A percentile compares a stretch with the other conserved stretches of the same genome.
phyloP scores from a whole-genome alignment of 2,888 invertebrate species.

The Machimus atricapillus region DNA sequence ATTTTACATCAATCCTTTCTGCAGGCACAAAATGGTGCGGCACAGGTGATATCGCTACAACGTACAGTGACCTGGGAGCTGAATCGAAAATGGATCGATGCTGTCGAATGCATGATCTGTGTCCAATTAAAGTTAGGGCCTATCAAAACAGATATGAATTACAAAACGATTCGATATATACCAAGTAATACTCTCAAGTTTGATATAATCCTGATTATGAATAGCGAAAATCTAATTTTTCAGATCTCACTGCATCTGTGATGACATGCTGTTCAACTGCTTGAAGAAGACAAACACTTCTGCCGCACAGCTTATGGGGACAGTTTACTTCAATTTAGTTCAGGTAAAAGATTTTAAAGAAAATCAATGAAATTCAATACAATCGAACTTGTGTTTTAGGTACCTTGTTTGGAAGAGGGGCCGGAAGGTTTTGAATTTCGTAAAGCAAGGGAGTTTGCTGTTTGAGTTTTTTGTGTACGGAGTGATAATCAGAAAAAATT shows the following conservation, averaged over 20 bases:
- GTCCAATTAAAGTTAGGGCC: conserved; percentile 77
- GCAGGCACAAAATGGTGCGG: conserved; percentile 91
- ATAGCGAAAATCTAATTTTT: neutral
- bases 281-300: conserved; percentile 77
- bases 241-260: conserved; percentile 87
- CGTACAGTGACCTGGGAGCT: conserved; percentile 84
- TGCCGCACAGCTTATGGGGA: conserved; percentile 78
- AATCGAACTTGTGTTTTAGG: conserved; percentile 47
- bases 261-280: conserved; percentile 82
- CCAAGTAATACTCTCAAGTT: conserved; percentile 67
- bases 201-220: neutral
- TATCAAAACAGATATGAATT: conserved; percentile 74
- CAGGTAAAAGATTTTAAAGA: conserved; percentile 64
- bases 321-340: conserved; percentile 84
- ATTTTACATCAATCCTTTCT: neutral
- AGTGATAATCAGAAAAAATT: neutral
- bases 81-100: conserved; percentile 77
- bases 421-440: conserved; percentile 56
- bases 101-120: conserved; percentile 89
- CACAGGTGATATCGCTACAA: conserved; percentile 83
- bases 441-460: conserved; percentile 54
- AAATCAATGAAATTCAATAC: neutral
- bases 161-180: conserved; percentile 83
- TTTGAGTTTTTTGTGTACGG: neutral
- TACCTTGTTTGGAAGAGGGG: conserved; percentile 57